Base-by-base conservation (phyloP, 2,113 vertebrate species). In the Eira barbara region DNA sequence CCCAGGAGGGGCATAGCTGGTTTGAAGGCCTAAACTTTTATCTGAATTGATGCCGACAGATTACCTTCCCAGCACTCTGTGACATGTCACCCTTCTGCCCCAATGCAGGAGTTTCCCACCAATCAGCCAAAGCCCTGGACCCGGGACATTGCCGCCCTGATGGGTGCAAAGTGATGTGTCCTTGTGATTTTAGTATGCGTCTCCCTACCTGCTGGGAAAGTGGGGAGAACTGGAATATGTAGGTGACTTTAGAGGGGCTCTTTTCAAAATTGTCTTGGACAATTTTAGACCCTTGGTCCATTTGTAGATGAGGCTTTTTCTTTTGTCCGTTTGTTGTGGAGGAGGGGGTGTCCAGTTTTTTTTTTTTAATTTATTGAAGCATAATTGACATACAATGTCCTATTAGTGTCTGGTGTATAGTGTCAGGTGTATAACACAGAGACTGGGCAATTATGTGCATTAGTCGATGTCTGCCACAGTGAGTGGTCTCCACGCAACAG, bases 31-130 rank as follows among this genome's bases (percentile, higher is more conserved):
- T 52, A 34, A 42, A 27, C 14, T 67, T 81, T 42, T 20, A n/a
- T 85, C 49, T 52, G 71, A 63, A 76, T 7, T 29, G 14, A 39
- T 12, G 29, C 17, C 15, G 23, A 25, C 63, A 39, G 71, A 45
- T 74, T 21, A 20, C 34, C 85, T 36, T 42, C 45, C 39, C 36
- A 2, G 59, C n/a, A 34, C 12, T 17, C 69, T 67, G 61, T 55
- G 31, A 23, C 82, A 27, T 8, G 2, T 39, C n/a, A 9, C 23
- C 34, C 27, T 84, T 65, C 59, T 34, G 3, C 74, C 55, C 29
- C 71, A 4, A 0, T 0, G 8, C 15, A 0, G 27, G 15, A 10
- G 27, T 78, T 23, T 76, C 42, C 3, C 31, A 5, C 25, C 79
- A 21, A 17, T 52, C 25, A 31, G 13, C 12, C 76, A 1, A 13